Evolutionary conservation across 2,113 vertebrate species (phyloP).

Genomic region (Pomatostomus ruficeps): DNA sequence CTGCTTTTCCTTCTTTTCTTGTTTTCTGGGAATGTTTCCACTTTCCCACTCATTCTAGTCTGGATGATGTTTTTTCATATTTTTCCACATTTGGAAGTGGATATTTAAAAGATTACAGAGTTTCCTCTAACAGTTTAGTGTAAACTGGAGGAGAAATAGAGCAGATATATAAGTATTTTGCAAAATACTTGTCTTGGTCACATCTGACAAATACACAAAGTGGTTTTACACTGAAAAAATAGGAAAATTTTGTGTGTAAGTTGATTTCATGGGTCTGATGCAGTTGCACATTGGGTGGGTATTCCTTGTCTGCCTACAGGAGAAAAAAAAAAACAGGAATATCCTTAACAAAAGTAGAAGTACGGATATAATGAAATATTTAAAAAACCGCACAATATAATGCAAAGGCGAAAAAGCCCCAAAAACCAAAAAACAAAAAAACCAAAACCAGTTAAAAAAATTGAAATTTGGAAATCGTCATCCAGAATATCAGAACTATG

Average conservation of each 20-base stretch:
- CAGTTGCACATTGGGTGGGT: neutral
- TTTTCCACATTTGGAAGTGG: neutral
- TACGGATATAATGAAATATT: neutral
- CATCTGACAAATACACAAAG: neutral
- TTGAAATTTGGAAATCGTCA: neutral
- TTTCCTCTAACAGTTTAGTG: neutral
- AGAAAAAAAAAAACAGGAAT: accelerated
- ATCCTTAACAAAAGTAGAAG: neutral
- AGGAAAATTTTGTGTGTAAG: neutral
- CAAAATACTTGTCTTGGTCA: neutral
- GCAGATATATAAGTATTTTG: neutral
- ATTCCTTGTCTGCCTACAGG: neutral
- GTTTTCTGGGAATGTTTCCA: neutral
- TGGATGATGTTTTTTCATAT: neutral
- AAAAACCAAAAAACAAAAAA: too few species aligned
- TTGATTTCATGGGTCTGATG: neutral
- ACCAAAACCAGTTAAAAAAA: neutral
- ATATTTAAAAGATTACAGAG: neutral
- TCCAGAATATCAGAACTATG: neutral
- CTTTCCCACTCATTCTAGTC: neutral
- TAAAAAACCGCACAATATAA: neutral
- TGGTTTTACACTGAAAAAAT: neutral
- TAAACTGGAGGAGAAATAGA: neutral
- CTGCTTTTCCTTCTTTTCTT: neutral
- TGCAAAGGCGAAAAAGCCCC: too few species aligned